phyloP scores from a whole-genome alignment of 2,797 vertebrate species.

The Cuculus canorus region DNA sequence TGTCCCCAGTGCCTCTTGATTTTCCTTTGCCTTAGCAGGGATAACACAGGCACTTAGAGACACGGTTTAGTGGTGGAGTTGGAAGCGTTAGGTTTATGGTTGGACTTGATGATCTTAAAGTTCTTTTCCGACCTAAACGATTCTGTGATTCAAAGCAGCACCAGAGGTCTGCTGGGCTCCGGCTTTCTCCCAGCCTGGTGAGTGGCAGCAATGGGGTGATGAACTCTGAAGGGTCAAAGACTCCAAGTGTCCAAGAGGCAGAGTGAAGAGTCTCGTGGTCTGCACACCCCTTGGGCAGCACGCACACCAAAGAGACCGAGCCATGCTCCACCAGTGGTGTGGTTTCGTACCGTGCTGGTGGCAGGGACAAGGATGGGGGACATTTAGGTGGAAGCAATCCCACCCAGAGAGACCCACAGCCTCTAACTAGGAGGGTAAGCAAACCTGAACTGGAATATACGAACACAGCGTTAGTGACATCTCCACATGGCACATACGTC shows the following conservation, averaged over 20 bases:
- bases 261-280: not conserved
- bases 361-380: not conserved
- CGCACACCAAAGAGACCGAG: not conserved
- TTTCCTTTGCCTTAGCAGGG: not conserved
- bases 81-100: no score
- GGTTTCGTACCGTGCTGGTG: fast-evolving
- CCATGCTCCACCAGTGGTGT: fast-evolving
- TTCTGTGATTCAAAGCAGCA: not conserved
- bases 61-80: no score
- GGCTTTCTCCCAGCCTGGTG: not conserved
- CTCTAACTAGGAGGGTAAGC: not conserved
- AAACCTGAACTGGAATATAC: not conserved
- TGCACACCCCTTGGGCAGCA: not conserved
- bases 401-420: not conserved
- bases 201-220: not conserved
- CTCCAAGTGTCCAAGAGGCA: not conserved
- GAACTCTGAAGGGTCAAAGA: not conserved
- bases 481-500: not conserved
- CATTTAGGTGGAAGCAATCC: not conserved
- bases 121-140: no score
- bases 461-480: not conserved
- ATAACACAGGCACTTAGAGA: no score
- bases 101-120: no score
- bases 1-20: not conserved
- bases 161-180: not conserved